phyloP scores from a whole-genome alignment of 1,140 invertebrate species.

The Diorhabda carinulata region DNA sequence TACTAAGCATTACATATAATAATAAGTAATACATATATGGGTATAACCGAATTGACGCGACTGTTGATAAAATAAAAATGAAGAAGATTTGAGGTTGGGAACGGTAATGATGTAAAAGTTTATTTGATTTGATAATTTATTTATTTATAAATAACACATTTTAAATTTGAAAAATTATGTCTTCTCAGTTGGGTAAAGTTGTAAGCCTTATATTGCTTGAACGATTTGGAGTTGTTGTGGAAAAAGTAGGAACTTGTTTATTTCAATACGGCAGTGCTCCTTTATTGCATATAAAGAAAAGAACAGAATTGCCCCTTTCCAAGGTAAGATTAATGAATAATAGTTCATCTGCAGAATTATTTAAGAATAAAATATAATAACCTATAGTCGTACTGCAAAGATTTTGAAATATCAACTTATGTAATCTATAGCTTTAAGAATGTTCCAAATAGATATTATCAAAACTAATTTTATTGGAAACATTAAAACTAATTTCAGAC shows the following conservation, averaged over 20 bases:
- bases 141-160: too few relatives aligned
- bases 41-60: too few relatives aligned
- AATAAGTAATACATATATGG: too few relatives aligned
- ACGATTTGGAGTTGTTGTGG: conserved; percentile 70
- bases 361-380: conserved; percentile 11
- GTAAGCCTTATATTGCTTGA: conserved; percentile 65
- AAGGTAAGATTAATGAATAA: conserved; percentile 51
- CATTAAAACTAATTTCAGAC: conserved; percentile 12
- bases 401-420: conserved; percentile 20
- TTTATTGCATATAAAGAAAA: conserved; percentile 57
- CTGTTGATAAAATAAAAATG: too few relatives aligned
- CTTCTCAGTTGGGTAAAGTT: conserved; percentile 60
- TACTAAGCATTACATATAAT: too few relatives aligned
- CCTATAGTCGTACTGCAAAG: conserved; percentile 6
- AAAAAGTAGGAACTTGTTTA: conserved; percentile 63
- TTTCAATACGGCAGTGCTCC: conserved; percentile 62
- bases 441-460: background rate
- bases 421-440: background rate
- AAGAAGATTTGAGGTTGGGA: too few relatives aligned
- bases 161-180: conserved; percentile 52
- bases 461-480: background rate
- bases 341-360: conserved; percentile 24
- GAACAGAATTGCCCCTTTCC: conserved; percentile 54
- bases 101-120: too few relatives aligned
- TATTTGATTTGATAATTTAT: too few relatives aligned